These are phyloP conservation scores for Hyperopisus bebe DNA, from an alignment of 2,113 vertebrate species.

Conservation along the genomic window DNA sequence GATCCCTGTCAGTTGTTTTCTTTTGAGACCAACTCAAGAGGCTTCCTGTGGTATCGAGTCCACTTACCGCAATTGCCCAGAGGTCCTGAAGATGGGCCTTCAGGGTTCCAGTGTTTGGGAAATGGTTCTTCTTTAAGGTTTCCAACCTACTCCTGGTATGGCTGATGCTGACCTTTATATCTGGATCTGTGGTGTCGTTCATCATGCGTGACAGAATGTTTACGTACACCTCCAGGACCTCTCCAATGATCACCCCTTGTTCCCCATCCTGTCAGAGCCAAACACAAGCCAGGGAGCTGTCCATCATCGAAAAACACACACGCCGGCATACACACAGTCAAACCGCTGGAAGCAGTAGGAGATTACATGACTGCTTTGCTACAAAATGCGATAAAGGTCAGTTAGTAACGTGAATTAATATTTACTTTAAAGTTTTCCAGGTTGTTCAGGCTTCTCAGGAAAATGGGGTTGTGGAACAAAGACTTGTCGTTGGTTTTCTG, in stretches of 20 bases:
- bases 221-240: not conserved
- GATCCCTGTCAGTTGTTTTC: not conserved
- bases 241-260: constrained; percentile 1
- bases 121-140: not conserved
- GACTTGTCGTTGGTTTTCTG: constrained; percentile 14
- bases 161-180: not conserved
- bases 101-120: not conserved
- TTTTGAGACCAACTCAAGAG: not conserved
- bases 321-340: not conserved
- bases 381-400: too few relatives aligned
- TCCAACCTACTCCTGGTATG: not conserved
- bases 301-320: not conserved
- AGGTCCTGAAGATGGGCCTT: not conserved
- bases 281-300: not conserved
- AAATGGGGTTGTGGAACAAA: not conserved
- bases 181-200: not conserved
- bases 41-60: not conserved
- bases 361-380: not conserved
- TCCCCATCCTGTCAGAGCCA: not conserved
- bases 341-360: not conserved
- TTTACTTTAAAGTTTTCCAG: constrained; percentile 8
- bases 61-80: not conserved
- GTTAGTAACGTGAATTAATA: not conserved
- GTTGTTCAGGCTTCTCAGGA: not conserved
- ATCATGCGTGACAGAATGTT: constrained; percentile 1